These are phyloP conservation scores for Boloria selene DNA, from an alignment of 2,888 invertebrate genomes.

Conservation along the genomic window DNA sequence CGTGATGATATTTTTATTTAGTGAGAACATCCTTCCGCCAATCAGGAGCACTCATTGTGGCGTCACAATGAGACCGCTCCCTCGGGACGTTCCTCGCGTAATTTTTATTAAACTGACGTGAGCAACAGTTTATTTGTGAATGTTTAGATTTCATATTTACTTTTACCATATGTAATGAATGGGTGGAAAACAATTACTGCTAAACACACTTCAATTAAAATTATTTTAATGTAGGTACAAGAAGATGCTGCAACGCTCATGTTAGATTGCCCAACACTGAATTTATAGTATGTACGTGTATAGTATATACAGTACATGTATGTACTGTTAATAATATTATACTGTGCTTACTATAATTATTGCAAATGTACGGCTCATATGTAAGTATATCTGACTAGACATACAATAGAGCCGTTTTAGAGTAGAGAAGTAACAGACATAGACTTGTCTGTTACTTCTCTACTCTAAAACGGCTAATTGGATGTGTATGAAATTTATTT, in stretches of 20 bases:
- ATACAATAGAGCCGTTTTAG: too few species aligned
- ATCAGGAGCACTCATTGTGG: conserved; percentile 79
- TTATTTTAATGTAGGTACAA: conserved; percentile 8
- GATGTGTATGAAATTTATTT: too few species aligned
- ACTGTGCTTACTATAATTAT: too few species aligned
- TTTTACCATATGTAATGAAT: conserved; percentile 41
- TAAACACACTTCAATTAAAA: conserved; percentile 27
- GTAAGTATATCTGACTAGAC: too few species aligned
- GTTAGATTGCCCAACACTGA: too few species aligned
- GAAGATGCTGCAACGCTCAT: background rate
- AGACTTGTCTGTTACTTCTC: too few species aligned
- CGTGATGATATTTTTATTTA: conserved; percentile 82
- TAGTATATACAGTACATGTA: too few species aligned
- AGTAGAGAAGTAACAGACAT: too few species aligned
- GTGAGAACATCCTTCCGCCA: conserved; percentile 82
- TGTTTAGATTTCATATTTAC: conserved; percentile 51
- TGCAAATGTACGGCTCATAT: too few species aligned
- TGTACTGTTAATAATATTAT: too few species aligned
- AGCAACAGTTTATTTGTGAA: conserved; percentile 72
- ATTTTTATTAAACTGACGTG: conserved; percentile 76
- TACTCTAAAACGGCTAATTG: too few species aligned
- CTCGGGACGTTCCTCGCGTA: conserved; percentile 69
- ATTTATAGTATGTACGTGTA: too few species aligned
- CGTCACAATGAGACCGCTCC: conserved; percentile 70
- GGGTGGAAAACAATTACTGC: conserved; percentile 29